Conservation (phyloP, 2,113 vertebrate species). For the Actenoides hombroni region DNA sequence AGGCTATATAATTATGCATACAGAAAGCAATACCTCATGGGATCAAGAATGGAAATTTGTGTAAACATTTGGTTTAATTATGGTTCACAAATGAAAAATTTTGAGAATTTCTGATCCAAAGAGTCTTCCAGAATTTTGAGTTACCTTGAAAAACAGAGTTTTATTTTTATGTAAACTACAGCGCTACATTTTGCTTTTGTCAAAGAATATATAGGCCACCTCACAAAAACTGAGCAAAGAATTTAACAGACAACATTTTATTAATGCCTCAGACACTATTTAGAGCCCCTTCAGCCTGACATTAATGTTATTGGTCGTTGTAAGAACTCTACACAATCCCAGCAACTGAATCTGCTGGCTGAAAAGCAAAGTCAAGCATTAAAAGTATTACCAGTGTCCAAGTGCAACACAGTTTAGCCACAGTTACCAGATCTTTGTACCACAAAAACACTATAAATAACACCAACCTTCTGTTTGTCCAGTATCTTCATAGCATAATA, state of each 20-base stretch:
- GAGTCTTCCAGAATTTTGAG: background rate
- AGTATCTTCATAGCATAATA: conserved; percentile 99
- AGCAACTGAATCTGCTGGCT: background rate
- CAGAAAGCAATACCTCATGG: background rate
- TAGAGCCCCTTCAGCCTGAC: background rate
- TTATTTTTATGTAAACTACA: background rate
- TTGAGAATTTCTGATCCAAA: background rate
- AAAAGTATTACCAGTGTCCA: background rate
- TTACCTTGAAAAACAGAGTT: background rate
- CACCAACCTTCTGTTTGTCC: conserved; percentile 97
- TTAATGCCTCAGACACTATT: background rate
- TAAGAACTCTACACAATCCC: background rate
- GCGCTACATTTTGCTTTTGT: background rate
- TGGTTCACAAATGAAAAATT: background rate
- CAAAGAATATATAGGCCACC: background rate
- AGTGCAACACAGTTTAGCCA: background rate
- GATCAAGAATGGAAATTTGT: background rate
- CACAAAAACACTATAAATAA: background rate
- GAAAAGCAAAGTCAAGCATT: background rate
- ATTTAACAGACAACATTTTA: background rate
- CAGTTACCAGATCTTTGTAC: background rate
- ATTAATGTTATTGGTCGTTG: background rate
- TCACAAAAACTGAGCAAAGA: background rate
- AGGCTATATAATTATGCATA: background rate
- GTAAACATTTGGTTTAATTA: background rate